These are phyloP conservation scores for Nomada ferruginata DNA, from an alignment of 2,888 invertebrate species.

Conservation along the genomic window DNA sequence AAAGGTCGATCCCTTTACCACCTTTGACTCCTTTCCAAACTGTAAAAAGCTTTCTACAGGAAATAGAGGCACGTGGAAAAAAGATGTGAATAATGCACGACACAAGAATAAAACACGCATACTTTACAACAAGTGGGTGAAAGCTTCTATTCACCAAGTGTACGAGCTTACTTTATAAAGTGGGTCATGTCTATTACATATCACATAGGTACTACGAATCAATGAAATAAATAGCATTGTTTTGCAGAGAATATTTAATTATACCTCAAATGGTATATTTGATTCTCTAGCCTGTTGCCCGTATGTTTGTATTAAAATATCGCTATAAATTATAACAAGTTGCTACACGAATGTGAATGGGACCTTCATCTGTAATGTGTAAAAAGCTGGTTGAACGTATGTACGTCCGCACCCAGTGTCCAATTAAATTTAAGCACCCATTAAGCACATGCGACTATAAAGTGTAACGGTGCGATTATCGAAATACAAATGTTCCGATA, in stretches of 20 bases:
- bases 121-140: constrained; percentile 74
- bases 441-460: neutral
- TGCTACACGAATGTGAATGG: constrained; percentile 3
- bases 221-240: constrained; percentile 40
- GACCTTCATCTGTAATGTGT: neutral
- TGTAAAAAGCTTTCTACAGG: constrained; percentile 64
- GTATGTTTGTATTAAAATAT: constrained; percentile 35
- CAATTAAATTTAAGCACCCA: neutral
- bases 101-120: constrained; percentile 68
- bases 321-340: constrained; percentile 42
- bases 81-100: constrained; percentile 59
- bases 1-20: constrained; percentile 54
- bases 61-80: constrained; percentile 52
- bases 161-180: constrained; percentile 73
- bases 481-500: no score
- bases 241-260: constrained; percentile 19
- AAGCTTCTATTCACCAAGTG: constrained; percentile 73
- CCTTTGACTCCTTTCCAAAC: constrained; percentile 57
- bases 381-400: neutral
- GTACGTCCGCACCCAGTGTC: neutral
- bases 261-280: constrained; percentile 25
- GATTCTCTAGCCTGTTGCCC: constrained; percentile 23
- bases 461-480: neutral
- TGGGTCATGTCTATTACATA: constrained; percentile 80
- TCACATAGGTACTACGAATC: constrained; percentile 30